Evolutionary conservation across 2,797 vertebrate species (phyloP).

Genomic region (Enteromius paludinosus): DNA sequence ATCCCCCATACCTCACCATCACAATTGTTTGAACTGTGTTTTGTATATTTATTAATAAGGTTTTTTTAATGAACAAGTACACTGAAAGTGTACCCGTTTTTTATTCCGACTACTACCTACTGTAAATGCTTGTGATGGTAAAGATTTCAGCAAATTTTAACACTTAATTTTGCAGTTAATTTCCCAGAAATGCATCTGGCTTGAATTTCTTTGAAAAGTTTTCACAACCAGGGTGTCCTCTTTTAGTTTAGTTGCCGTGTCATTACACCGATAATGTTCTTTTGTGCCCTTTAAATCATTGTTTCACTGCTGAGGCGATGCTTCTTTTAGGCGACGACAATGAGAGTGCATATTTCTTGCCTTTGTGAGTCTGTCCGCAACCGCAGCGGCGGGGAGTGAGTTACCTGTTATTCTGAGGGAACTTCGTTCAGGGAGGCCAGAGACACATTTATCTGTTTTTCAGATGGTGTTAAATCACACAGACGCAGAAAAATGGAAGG

Average conservation of each 20-base stretch:
- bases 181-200: not conserved
- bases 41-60: not conserved
- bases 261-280: slow-evolving; percentile 24
- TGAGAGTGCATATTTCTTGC: not conserved
- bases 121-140: not conserved
- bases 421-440: not conserved
- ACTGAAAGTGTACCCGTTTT: not conserved
- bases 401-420: slow-evolving; percentile 37
- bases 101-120: not conserved
- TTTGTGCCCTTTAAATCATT: slow-evolving; percentile 14
- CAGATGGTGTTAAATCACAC: slow-evolving; percentile 52
- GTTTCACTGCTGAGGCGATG: not conserved
- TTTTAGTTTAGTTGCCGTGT: not conserved
- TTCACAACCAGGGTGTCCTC: not conserved
- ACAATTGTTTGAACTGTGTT: slow-evolving; percentile 70
- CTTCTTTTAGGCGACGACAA: not conserved
- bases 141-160: not conserved
- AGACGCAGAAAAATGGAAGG: slow-evolving; percentile 55
- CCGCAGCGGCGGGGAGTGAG: not conserved
- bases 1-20: slow-evolving; percentile 74
- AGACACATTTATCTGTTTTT: slow-evolving; percentile 49
- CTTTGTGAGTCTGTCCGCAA: slow-evolving; percentile 20
- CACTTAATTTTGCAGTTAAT: not conserved
- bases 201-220: not conserved
- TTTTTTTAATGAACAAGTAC: not conserved